A percentile compares a stretch with the other conserved stretches of the same genome.
phyloP scores from a whole-genome alignment of 1,140 invertebrate genomes.

The Ips nitidus region DNA sequence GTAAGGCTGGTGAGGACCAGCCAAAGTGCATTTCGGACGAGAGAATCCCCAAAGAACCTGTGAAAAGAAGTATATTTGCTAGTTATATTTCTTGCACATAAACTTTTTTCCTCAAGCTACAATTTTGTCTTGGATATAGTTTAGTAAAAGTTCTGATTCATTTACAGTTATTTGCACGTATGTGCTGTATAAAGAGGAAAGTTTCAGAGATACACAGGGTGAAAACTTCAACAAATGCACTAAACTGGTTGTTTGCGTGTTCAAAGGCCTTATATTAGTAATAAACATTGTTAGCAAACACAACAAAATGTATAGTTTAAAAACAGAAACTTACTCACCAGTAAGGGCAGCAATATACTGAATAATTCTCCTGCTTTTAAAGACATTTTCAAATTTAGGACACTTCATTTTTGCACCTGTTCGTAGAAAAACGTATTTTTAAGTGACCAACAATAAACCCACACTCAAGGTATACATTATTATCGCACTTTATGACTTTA shows the following conservation, averaged over 20 bases:
- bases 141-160: no score
- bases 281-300: no score
- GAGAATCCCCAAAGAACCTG: constrained; percentile 44
- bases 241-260: neutral
- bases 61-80: neutral
- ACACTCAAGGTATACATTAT: no score
- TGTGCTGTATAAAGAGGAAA: no score
- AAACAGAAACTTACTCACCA: constrained; percentile 24
- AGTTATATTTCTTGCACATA: neutral
- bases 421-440: no score
- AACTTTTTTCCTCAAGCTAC: no score
- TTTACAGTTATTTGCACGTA: no score
- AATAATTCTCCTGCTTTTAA: constrained; percentile 20
- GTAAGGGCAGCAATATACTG: constrained; percentile 42
- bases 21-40: constrained; percentile 48
- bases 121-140: no score
- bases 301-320: neutral
- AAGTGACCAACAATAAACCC: no score
- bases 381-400: neutral
- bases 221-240: neutral
- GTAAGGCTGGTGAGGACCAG: constrained; percentile 46
- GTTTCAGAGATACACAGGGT: neutral
- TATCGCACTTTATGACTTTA: no score
- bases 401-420: no score
- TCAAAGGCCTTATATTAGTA: no score